A percentile compares a stretch with the other conserved stretches of the same genome.
Evolutionary conservation across 2,113 vertebrate genomes (phyloP).

Genomic region (Porphyrio hochstetteri): DNA sequence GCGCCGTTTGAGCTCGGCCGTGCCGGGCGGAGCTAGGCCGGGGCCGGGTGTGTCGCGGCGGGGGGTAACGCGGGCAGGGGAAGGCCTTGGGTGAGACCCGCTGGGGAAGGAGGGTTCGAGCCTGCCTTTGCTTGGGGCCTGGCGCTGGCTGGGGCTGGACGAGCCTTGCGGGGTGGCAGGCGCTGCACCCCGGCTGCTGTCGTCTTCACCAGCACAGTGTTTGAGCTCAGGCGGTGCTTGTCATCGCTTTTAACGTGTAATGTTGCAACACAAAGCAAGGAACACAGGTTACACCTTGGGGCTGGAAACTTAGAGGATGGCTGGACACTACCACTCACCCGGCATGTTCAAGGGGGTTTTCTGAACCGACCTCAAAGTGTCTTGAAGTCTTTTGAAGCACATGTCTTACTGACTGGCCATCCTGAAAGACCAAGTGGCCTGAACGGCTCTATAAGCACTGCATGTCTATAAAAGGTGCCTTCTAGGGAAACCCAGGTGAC

Average conservation of each 20-base stretch:
- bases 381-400: background rate
- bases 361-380: background rate
- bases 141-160: fast-evolving
- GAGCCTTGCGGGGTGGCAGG: fast-evolving
- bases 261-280: background rate
- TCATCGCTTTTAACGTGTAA: background rate
- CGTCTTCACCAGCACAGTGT: fast-evolving
- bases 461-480: background rate
- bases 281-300: background rate
- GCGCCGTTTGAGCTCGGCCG: background rate
- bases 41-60: background rate
- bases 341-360: too few relatives aligned
- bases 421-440: background rate
- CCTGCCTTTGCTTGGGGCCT: background rate
- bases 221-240: background rate
- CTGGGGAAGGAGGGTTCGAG: background rate
- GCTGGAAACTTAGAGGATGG: background rate
- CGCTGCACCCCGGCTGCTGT: fast-evolving
- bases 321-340: background rate
- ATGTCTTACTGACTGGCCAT: background rate
- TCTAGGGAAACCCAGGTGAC: background rate
- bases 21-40: too few relatives aligned
- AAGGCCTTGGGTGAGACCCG: background rate
- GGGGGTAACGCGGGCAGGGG: background rate
- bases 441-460: background rate